phyloP scores from a whole-genome alignment of 2,113 vertebrate species.

The Manacus vitellinus region DNA sequence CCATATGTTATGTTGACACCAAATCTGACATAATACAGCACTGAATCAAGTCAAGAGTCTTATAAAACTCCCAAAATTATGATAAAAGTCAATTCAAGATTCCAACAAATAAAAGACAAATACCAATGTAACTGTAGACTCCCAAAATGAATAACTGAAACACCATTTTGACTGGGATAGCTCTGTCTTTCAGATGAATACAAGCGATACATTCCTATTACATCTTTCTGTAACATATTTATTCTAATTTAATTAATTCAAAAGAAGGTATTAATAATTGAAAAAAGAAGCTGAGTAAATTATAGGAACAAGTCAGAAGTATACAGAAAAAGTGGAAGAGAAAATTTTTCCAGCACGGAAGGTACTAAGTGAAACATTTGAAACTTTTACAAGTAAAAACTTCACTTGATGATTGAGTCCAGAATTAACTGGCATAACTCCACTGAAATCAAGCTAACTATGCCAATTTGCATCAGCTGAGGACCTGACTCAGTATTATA shows the following conservation, averaged over 20 bases:
- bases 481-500: background rate
- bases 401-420: background rate
- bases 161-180: background rate
- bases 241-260: background rate
- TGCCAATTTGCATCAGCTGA: background rate
- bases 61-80: background rate
- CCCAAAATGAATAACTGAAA: background rate
- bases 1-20: background rate
- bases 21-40: background rate
- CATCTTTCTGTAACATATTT: conserved; percentile 7
- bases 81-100: background rate
- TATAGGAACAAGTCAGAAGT: background rate
- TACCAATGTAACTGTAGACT: background rate
- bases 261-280: background rate
- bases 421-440: background rate
- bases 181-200: background rate
- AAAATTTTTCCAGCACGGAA: background rate
- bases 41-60: background rate
- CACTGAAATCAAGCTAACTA: background rate
- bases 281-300: background rate
- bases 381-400: background rate
- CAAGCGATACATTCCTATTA: background rate
- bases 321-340: background rate
- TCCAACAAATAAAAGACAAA: background rate
- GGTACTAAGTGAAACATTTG: background rate